Percentiles rank a stretch among this genome's conserved stretches.
phyloP scores from a whole-genome alignment of 2,113 vertebrate genomes.

The Antennarius striatus region DNA sequence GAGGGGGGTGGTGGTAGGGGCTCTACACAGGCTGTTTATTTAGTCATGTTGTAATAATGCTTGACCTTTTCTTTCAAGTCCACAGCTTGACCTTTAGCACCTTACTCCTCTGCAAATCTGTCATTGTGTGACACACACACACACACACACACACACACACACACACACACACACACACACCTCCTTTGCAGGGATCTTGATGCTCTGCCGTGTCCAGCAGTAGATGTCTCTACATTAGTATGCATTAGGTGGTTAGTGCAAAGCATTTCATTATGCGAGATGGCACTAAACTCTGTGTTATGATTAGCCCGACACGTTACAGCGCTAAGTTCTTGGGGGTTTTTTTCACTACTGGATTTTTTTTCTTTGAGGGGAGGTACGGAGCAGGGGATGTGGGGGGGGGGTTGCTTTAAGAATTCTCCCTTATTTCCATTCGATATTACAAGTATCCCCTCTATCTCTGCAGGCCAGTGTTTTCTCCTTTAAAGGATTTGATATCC shows the following conservation, averaged over 20 bases:
- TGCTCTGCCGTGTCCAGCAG: slow-evolving; percentile 72
- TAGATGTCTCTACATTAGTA: slow-evolving; percentile 80
- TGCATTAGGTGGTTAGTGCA: slow-evolving; percentile 78
- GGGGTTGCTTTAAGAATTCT: slow-evolving; percentile 24
- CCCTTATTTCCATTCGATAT: slow-evolving; percentile 47
- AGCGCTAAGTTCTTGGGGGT: slow-evolving; percentile 72
- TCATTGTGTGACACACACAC: slow-evolving; percentile 9
- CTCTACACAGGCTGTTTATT: slow-evolving; percentile 67
- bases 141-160: background rate
- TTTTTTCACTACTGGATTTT: slow-evolving; percentile 1
- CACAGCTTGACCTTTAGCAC: slow-evolving; percentile 72
- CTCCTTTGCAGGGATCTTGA: slow-evolving; percentile 70
- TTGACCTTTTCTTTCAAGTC: slow-evolving; percentile 77
- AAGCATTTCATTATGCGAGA: slow-evolving; percentile 81
- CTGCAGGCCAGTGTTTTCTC: slow-evolving; percentile 50
- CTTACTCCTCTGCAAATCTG: slow-evolving; percentile 56
- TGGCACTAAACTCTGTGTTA: slow-evolving; percentile 80
- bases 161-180: slow-evolving; percentile 22
- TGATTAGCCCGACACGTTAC: slow-evolving; percentile 79
- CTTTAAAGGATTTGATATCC: slow-evolving; percentile 50
- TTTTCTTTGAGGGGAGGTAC: slow-evolving; percentile 30
- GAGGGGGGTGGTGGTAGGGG: background rate
- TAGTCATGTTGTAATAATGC: slow-evolving; percentile 78
- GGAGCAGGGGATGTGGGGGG: slow-evolving; percentile 2
- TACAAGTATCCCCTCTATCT: slow-evolving; percentile 59